Base-by-base conservation (phyloP, 2,113 vertebrate species). In the Petromus typicus region DNA sequence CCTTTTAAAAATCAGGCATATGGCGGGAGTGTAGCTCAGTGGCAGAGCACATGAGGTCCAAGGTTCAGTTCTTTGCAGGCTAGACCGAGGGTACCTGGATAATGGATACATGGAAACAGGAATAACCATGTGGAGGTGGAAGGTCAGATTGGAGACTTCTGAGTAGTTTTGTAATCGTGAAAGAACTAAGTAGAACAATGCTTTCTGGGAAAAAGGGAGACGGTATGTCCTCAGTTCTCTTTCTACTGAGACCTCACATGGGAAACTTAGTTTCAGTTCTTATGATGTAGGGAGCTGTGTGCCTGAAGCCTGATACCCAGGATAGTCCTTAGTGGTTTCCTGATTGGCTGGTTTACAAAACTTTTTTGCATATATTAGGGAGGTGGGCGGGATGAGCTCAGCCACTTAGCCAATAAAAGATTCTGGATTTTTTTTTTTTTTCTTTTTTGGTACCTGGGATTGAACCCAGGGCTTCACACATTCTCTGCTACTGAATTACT, bases 81-180 rank as follows among this genome's bases (percentile, higher is more conserved):
- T 40, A 40, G 86, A 75, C 7, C 34, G 0, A 4, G 22, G 73
- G 56, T 61, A 2, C 34, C 0, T 0, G 27, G 66, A 43, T 56
- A 6, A 17, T 51, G 48, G 3, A 8, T 11, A 2, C 2, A 0
- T 6, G 51, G 37, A 23, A 6, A 54, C 6, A 0, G 64, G 83
- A 45, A 75, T 14, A 32, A 48, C 14, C n/a, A 51, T 45, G 17
- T 10, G n/a, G 37, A 34, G 43, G 23, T 32, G 7, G 63, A 11
- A 54, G 37, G 32, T 54, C 37, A 75, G 83, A 30, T 0, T 45
- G 3, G 75, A 91, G 67, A 43, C 57, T 90, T 22, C 34, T 32
- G 8, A 3, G 1, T 7, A 48, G 82, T 9, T 63, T 9, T 76
- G 43, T 5, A 17, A 16, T 69, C 45, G 14, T 64, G 71, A 71